Conservation (phyloP, 2,888 invertebrate species). For the Ormyrus nitidulus region DNA sequence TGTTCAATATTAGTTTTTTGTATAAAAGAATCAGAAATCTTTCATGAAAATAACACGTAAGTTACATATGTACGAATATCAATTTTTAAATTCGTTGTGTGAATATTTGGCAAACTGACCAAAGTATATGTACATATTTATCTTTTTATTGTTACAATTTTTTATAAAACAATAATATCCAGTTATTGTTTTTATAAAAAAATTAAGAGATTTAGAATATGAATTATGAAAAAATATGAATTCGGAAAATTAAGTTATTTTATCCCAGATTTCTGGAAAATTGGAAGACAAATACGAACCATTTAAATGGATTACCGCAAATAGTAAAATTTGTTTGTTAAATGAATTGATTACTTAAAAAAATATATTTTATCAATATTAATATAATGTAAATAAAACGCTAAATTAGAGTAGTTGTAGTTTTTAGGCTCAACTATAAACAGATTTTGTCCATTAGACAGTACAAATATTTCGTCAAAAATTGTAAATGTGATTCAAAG, state of each 20-base stretch:
- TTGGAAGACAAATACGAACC: constrained; percentile 59
- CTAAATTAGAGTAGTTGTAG: constrained; percentile 28
- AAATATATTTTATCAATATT: constrained; percentile 31
- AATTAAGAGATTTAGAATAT: constrained; percentile 29
- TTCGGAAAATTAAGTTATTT: constrained; percentile 44
- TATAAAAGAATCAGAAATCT: constrained; percentile 36
- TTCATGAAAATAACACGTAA: constrained; percentile 42
- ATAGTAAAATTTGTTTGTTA: constrained; percentile 25
- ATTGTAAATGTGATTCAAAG: constrained; percentile 40
- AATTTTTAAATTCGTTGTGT: constrained; percentile 56
- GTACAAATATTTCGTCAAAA: constrained; percentile 49
- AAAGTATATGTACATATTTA: constrained; percentile 54
- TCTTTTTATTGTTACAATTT: constrained; percentile 29
- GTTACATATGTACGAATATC: constrained; percentile 41
- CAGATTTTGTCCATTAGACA: constrained; percentile 35
- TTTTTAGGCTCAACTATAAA: constrained; percentile 23
- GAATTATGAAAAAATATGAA: constrained; percentile 42
- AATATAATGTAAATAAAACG: constrained; percentile 40
- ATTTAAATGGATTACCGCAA: constrained; percentile 41
- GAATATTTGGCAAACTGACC: constrained; percentile 50
- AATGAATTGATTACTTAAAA: constrained; percentile 35
- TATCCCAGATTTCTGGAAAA: constrained; percentile 50
- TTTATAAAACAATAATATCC: constrained; percentile 28
- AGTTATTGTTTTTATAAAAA: constrained; percentile 29
- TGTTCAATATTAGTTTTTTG: constrained; percentile 32